Evolutionary conservation across 2,113 vertebrate species (phyloP), one percentile per base, ranked within the genome.

Genomic region (Anhinga rufa): DNA sequence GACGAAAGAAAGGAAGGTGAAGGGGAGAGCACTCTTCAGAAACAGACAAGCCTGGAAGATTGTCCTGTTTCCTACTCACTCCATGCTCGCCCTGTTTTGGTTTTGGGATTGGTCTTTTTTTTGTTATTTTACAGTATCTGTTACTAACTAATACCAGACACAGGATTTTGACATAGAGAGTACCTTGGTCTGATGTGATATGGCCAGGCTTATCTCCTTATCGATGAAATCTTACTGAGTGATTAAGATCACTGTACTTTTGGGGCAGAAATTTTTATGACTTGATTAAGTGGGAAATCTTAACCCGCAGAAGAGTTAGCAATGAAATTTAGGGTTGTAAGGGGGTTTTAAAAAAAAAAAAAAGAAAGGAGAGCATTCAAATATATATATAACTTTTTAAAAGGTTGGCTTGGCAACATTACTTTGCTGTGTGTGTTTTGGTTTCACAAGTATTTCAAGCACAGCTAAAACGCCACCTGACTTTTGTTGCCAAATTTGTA

Each of bases 401-500:
- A 90, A 88, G 42, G 32, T 57, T 92, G 29, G 14, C 32, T 92
- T 68, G 17, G 10, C 34, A 86, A 14, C 15, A 9, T 54, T 60
- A 17, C 44, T 91, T 49, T 51, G 29, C 15, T 64, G 12, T 42
- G 14, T 69, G 21, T 52, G 61, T 95, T 97, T 92, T 95, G 52
- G 89, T 95, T 97, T 96, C 91, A 86, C 77, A 88, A 97, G 71
- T 48, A 89, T 95, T 96, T 97, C 82, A 81, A 86, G 82, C 58
- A 92, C 58, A 97, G 87, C 57, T 93, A 79, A 87, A 96, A 88
- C 58, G 17, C 92, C 96, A 95, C 69, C 77, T 86, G 82, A 88
- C 78, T 95, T 96, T 54, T 92, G 48, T 75, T 86, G 57, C 72
- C 93, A 93, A 92, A 97, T 96, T 94, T 96, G 60, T 94, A 95